Evolutionary conservation across 1,140 invertebrate genomes (phyloP).

Genomic region (Bombyx mandarina): DNA sequence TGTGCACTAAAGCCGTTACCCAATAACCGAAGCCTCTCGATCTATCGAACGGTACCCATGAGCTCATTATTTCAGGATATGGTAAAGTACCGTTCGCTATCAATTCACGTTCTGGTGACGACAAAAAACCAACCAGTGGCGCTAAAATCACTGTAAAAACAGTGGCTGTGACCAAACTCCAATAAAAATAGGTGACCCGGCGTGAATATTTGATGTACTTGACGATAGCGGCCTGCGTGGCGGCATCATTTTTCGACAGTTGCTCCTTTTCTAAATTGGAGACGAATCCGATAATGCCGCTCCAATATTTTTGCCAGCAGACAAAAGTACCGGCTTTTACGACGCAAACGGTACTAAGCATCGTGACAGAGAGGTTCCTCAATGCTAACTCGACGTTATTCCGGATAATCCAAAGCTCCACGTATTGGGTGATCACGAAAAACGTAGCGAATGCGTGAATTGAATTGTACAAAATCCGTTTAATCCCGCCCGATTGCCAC

Average conservation of each 20-base stretch:
- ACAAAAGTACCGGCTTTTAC: constrained; percentile 47
- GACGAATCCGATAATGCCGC: constrained; percentile 32
- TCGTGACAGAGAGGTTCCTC: constrained; percentile 44
- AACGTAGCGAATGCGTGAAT: constrained; percentile 35
- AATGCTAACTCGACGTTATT: constrained; percentile 33
- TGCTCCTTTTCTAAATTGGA: constrained; percentile 35
- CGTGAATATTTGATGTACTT: constrained; percentile 45
- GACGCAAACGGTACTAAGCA: constrained; percentile 47
- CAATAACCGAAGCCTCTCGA: constrained; percentile 34
- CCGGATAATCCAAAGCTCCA: constrained; percentile 46
- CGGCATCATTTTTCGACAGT: constrained; percentile 20
- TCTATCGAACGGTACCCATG: constrained; percentile 45
- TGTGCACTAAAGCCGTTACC: constrained; percentile 25
- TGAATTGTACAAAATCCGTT: constrained; percentile 22
- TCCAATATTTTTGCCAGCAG: constrained; percentile 42
- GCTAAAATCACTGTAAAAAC: constrained; percentile 46
- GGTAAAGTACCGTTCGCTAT: constrained; percentile 26
- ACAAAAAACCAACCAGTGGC: constrained; percentile 34
- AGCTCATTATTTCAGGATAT: constrained; percentile 53
- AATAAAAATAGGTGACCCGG: constrained; percentile 46
- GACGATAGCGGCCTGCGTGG: constrained; percentile 22
- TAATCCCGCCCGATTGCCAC: constrained; percentile 30
- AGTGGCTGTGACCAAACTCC: constrained; percentile 36
- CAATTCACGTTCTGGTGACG: constrained; percentile 19
- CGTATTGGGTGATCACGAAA: constrained; percentile 45